Conservation (phyloP, 2,797 vertebrate species). For the Peromyscus nudipes region DNA sequence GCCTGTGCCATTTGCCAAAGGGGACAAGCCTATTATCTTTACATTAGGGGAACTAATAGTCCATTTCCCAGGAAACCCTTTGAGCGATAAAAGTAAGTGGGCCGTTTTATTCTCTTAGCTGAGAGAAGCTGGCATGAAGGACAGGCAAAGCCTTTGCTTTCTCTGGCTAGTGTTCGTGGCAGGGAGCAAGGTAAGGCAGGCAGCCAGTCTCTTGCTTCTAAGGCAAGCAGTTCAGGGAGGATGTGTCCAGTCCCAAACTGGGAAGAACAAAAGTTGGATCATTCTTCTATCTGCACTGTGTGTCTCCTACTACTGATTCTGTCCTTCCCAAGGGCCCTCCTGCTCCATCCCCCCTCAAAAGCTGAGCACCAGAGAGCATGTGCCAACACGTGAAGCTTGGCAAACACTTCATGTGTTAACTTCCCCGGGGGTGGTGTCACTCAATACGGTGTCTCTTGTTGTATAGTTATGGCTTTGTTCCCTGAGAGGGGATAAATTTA, state of each 20-base stretch:
- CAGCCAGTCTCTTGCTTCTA: neutral
- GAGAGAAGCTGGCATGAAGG: constrained; percentile 54
- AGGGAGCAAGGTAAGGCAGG: neutral
- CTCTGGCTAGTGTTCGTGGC: neutral
- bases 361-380: neutral
- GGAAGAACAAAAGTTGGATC: neutral
- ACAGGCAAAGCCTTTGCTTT: neutral
- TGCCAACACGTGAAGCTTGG: fast-evolving
- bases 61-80: constrained; percentile 77
- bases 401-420: neutral
- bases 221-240: fast-evolving
- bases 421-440: neutral
- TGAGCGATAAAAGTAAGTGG: constrained; percentile 76
- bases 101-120: constrained; percentile 68
- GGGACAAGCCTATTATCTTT: constrained; percentile 71
- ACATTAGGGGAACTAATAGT: constrained; percentile 74
- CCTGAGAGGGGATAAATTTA: neutral
- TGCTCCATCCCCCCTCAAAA: neutral
- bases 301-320: neutral
- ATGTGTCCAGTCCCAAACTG: neutral
- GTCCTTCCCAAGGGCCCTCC: neutral
- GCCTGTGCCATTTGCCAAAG: neutral
- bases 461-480: neutral
- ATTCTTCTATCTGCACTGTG: neutral
- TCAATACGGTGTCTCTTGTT: fast-evolving